Percentiles rank a stretch among this genome's conserved stretches.
These are phyloP conservation scores for Nothoprocta pentlandii DNA, from an alignment of 2,113 vertebrate species.

Conservation along the genomic window DNA sequence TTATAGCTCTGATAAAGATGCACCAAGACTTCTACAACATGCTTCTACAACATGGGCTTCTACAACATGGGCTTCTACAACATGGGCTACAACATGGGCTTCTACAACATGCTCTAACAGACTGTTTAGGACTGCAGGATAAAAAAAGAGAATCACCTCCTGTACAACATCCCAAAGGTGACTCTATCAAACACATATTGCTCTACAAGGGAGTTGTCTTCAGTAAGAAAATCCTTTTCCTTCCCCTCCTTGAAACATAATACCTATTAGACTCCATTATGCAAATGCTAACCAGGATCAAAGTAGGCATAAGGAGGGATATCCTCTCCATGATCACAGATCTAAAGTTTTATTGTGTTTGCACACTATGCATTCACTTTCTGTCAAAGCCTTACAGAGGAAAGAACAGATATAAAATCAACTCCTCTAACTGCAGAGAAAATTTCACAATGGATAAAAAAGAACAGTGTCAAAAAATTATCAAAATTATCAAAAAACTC, in stretches of 20 bases:
- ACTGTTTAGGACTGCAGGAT: neutral
- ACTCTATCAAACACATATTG: neutral
- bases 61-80: neutral
- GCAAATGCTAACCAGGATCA: neutral
- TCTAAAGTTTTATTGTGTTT: neutral
- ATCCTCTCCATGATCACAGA: neutral
- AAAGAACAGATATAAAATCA: neutral
- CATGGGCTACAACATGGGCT: neutral
- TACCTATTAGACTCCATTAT: neutral
- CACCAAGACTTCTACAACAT: neutral
- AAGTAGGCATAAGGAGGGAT: neutral
- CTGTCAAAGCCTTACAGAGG: neutral
- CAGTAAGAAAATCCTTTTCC: neutral
- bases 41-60: neutral
- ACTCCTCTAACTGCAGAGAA: neutral
- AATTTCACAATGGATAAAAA: neutral
- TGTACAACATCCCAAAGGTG: neutral
- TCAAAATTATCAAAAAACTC: neutral
- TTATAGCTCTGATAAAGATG: slow-evolving; percentile 2
- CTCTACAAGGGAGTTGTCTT: neutral
- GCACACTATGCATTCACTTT: neutral
- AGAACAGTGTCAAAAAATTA: neutral
- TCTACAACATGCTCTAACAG: neutral
- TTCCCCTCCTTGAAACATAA: neutral
- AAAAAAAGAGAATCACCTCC: neutral